Evolutionary conservation across 2,888 invertebrate species (phyloP).

Genomic region (Physocephala rufipes): DNA sequence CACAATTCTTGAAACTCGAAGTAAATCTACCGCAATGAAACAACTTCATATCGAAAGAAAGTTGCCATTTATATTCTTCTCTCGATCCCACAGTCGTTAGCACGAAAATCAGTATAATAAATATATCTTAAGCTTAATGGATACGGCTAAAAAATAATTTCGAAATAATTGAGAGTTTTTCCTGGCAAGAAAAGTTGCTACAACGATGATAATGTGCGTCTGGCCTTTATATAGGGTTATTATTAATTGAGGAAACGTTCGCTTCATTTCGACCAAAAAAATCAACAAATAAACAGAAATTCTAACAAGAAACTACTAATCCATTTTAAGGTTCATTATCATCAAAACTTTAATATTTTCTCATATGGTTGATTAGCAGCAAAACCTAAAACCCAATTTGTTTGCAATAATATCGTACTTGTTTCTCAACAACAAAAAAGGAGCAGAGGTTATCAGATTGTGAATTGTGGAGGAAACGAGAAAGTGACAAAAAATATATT

Average conservation of each 20-base stretch:
- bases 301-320: no score
- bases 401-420: neutral
- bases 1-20: no score
- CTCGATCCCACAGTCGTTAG: neutral
- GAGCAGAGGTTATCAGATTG: neutral
- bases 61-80: neutral
- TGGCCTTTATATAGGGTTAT: constrained; percentile 52
- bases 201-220: neutral
- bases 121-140: neutral
- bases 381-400: neutral
- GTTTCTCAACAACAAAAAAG: neutral
- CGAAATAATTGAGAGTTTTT: no score
- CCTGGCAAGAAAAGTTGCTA: neutral
- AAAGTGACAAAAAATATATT: neutral
- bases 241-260: constrained; percentile 65
- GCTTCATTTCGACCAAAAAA: constrained; percentile 61
- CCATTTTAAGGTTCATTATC: no score
- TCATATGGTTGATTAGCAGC: neutral
- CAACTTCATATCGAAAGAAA: neutral
- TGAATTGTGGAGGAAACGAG: neutral
- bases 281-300: constrained; percentile 32
- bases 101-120: neutral
- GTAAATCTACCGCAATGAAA: neutral
- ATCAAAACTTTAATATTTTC: neutral
- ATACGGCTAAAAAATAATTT: no score